These are phyloP conservation scores for Crocuta crocuta DNA, from an alignment of 2,113 vertebrate genomes.

Conservation along the genomic window DNA sequence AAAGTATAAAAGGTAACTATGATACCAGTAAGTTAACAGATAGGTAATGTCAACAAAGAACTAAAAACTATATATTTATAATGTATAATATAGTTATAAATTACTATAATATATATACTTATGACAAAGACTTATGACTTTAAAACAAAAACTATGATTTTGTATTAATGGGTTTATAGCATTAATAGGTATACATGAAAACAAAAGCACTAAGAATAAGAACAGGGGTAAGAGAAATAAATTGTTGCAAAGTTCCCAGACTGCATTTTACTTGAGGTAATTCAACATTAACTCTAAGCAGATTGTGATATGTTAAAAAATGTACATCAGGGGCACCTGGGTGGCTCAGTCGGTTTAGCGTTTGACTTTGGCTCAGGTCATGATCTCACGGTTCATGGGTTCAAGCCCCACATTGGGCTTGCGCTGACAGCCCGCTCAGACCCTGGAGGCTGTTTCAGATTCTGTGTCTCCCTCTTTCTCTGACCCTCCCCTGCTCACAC, in stretches of 20 bases:
- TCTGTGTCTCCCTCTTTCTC: too few relatives aligned
- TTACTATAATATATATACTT: not conserved
- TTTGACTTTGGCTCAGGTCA: too few relatives aligned
- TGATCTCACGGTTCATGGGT: too few relatives aligned
- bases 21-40: not conserved
- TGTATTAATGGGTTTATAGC: not conserved
- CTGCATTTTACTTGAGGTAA: not conserved
- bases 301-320: not conserved
- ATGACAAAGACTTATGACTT: not conserved
- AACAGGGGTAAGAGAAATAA: not conserved
- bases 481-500: too few relatives aligned
- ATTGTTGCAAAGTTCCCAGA: not conserved
- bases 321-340: too few relatives aligned
- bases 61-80: not conserved
- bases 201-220: not conserved
- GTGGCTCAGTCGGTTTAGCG: too few relatives aligned
- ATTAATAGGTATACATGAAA: not conserved
- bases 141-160: conserved; percentile 26
- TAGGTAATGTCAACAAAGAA: not conserved
- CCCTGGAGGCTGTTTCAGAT: too few relatives aligned
- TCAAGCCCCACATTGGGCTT: too few relatives aligned
- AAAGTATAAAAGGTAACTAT: not conserved
- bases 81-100: not conserved
- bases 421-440: too few relatives aligned
- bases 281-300: not conserved